phyloP scores from a whole-genome alignment of 2,113 vertebrate genomes.

The chimpanzee (Pan troglodytes) region DNA sequence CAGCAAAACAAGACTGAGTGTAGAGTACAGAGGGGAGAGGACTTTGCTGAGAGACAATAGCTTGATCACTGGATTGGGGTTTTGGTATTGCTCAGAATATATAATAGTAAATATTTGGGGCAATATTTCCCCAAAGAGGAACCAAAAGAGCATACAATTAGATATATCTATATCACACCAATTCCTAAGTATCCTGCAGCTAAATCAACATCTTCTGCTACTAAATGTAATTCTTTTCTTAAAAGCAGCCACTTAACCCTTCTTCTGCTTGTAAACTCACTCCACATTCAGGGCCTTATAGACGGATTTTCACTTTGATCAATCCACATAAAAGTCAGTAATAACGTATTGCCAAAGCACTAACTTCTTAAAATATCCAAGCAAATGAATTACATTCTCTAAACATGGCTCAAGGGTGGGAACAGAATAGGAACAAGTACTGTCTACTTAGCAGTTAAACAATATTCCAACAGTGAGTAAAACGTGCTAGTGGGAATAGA shows the following conservation, averaged over 20 bases:
- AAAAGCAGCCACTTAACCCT: background rate
- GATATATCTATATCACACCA: background rate
- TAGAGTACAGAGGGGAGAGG: background rate
- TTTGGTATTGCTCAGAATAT: background rate
- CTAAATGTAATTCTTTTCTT: background rate
- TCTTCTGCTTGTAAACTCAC: constrained; percentile 25
- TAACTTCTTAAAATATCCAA: background rate
- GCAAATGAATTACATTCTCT: background rate
- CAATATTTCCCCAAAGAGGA: background rate
- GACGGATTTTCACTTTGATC: background rate
- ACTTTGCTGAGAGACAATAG: background rate
- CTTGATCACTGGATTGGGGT: background rate
- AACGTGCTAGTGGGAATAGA: background rate
- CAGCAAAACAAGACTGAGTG: background rate
- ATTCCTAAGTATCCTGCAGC: background rate
- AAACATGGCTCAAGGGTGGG: background rate
- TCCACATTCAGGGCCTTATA: background rate
- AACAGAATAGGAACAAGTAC: background rate
- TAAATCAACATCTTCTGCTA: background rate
- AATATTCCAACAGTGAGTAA: background rate
- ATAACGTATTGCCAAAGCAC: background rate
- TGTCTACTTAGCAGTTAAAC: background rate
- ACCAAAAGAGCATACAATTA: background rate
- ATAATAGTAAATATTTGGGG: background rate
- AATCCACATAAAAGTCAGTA: background rate